Percentiles rank a stretch among this genome's conserved stretches.
Evolutionary conservation across 2,888 invertebrate genomes (phyloP).

Genomic region (Schrankia costaestrigalis): DNA sequence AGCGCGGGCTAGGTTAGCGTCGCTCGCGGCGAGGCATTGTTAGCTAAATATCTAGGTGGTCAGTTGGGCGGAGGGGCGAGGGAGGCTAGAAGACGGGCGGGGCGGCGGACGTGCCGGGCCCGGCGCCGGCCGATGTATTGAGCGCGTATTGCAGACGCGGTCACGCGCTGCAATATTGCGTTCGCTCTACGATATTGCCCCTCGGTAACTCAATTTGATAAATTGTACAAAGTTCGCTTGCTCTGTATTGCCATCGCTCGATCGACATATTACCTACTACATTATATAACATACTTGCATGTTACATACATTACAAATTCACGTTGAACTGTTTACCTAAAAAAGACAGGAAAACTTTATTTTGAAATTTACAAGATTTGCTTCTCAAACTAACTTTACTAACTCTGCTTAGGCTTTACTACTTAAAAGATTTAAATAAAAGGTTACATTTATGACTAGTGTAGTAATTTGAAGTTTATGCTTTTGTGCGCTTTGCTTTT

Average conservation of each 20-base stretch:
- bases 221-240: conserved; percentile 76
- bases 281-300: conserved; percentile 11
- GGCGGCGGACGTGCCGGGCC: conserved; percentile 70
- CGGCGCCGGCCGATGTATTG: conserved; percentile 80
- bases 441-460: no score
- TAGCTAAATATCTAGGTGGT: conserved; percentile 81
- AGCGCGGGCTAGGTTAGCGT: conserved; percentile 49
- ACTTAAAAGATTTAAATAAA: no score
- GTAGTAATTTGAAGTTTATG: no score
- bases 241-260: conserved; percentile 58
- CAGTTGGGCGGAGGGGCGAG: conserved; percentile 65
- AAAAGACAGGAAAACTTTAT: no score
- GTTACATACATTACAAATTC: not conserved
- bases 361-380: no score
- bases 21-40: conserved; percentile 73
- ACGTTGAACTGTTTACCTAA: no score
- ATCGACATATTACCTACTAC: conserved; percentile 50
- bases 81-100: conserved; percentile 56
- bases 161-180: conserved; percentile 81
- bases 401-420: no score
- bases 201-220: conserved; percentile 80
- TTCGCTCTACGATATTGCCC: conserved; percentile 78
- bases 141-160: conserved; percentile 81
- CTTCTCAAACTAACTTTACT: no score
- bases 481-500: no score